Conservation (phyloP, 1,140 invertebrate genomes). For the Eciton burchellii region DNA sequence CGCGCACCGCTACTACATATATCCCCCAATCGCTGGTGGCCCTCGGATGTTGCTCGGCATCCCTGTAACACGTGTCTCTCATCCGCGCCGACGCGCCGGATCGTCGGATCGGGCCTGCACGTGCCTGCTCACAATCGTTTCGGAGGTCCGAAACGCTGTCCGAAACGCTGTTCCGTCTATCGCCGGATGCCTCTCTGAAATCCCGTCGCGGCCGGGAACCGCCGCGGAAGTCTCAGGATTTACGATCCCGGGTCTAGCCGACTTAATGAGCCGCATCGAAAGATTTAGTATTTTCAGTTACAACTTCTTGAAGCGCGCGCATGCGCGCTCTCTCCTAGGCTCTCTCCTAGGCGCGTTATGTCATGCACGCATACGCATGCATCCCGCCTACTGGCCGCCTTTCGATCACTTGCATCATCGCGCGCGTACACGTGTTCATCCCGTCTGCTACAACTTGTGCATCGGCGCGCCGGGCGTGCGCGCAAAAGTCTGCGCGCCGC, state of each 20-base stretch:
- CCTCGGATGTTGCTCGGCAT: neutral
- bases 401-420: constrained; percentile 39
- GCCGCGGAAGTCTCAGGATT: constrained; percentile 44
- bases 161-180: constrained; percentile 18
- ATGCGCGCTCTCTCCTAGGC: neutral
- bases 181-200: neutral
- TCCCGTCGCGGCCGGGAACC: neutral
- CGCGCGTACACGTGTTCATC: constrained; percentile 34
- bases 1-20: constrained; percentile 13
- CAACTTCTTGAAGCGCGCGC: constrained; percentile 13
- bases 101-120: constrained; percentile 17
- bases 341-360: neutral
- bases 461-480: neutral
- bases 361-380: neutral
- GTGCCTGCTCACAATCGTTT: neutral
- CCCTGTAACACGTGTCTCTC: constrained; percentile 48
- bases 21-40: neutral
- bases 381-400: neutral
- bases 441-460: neutral
- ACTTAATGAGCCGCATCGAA: constrained; percentile 46
- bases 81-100: constrained; percentile 37
- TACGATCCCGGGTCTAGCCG: neutral
- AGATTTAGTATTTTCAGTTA: constrained; percentile 49
- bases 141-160: constrained; percentile 14
- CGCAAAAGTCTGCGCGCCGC: constrained; percentile 6